These are phyloP conservation scores for Discoglossus pictus DNA, from an alignment of 2,797 vertebrate species.

Conservation along the genomic window DNA sequence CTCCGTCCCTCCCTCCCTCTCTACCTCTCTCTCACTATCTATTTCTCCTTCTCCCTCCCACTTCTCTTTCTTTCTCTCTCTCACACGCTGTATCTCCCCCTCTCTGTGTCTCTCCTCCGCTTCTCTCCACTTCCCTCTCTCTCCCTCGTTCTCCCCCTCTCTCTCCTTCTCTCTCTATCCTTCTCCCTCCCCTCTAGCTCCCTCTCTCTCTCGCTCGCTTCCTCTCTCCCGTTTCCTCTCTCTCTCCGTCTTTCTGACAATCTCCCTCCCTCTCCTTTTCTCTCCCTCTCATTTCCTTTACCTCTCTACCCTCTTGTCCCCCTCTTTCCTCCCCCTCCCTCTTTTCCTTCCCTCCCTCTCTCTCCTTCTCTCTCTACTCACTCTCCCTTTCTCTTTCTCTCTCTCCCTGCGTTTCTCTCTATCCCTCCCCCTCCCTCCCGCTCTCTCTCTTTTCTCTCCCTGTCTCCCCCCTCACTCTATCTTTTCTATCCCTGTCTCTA, in stretches of 20 bases:
- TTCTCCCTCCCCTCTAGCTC: neutral
- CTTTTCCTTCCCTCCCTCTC: neutral
- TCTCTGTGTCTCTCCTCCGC: slow-evolving; percentile 1
- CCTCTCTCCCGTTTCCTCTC: neutral
- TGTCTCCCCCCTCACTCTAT: neutral
- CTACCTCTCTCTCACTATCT: neutral
- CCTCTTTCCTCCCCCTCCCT: neutral
- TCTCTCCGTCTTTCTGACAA: neutral
- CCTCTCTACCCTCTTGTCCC: neutral
- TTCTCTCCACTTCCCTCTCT: neutral
- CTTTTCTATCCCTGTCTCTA: neutral
- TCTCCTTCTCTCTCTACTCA: too few relatives aligned
- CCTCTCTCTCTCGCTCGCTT: neutral
- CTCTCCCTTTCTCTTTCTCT: neutral
- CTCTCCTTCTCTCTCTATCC: neutral
- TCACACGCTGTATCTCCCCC: too few relatives aligned
- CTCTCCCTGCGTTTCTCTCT: too few relatives aligned
- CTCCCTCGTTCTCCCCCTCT: neutral
- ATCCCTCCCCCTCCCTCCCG: neutral
- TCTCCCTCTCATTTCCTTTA: neutral
- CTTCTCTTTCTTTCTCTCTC: slow-evolving; percentile 9
- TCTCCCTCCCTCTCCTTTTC: too few relatives aligned
- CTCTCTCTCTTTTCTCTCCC: neutral
- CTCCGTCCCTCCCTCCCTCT: slow-evolving; percentile 39
- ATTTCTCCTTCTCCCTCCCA: neutral